phyloP scores from a whole-genome alignment of 30 jellyfish, hydroid and myxozoan species.

The Nemopilema nomurai region DNA sequence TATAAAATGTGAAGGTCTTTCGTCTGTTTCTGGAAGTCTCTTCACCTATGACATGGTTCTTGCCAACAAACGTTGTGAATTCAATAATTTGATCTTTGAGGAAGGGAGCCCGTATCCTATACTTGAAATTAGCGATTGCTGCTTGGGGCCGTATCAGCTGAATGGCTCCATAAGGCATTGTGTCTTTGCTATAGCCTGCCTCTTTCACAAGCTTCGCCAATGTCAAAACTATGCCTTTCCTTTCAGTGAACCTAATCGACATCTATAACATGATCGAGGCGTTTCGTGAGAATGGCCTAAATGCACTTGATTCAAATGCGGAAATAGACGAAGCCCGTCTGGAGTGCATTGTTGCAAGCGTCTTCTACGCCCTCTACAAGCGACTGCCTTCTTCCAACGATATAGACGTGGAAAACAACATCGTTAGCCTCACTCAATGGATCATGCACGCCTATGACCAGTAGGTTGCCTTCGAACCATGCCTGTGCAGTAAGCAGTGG shows the following conservation, averaged over 20 bases:
- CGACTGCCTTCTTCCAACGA: constrained; percentile 89
- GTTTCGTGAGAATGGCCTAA: constrained; percentile 92
- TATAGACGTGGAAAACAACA: constrained; percentile 83
- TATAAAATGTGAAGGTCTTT: too few species aligned
- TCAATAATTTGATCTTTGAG: too few species aligned
- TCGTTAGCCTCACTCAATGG: constrained; percentile 92
- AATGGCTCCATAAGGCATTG: not conserved
- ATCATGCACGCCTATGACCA: constrained; percentile 92
- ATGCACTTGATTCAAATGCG: constrained; percentile 77
- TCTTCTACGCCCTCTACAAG: constrained; percentile 82
- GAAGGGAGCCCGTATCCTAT: too few species aligned
- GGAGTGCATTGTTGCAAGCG: constrained; percentile 93
- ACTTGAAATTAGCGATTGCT: too few species aligned
- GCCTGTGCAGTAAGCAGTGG: too few species aligned
- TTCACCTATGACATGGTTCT: too few species aligned
- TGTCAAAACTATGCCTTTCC: not conserved
- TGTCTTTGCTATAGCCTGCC: not conserved
- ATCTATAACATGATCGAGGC: constrained; percentile 95
- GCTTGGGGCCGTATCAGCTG: not conserved
- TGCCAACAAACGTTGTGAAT: too few species aligned
- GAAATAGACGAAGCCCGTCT: constrained; percentile 95
- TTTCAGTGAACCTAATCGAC: constrained; percentile 90
- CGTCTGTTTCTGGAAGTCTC: too few species aligned
- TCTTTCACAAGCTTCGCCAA: not conserved
- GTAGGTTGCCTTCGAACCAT: too few species aligned